Evolutionary conservation across 2,797 vertebrate genomes (phyloP).

Genomic region (Pseudomugil gertrudae): DNA sequence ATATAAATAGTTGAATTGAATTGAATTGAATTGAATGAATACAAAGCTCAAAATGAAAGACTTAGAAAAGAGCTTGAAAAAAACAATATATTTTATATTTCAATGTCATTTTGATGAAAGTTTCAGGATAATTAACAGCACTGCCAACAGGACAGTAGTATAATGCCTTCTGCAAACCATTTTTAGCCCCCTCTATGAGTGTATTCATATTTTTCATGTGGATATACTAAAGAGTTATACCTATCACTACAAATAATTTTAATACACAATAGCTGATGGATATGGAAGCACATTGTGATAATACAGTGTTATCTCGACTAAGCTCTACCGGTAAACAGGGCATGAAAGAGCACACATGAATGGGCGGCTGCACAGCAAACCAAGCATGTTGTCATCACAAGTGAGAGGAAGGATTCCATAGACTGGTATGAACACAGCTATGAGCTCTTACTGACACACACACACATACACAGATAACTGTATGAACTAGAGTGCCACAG

Average conservation of each 20-base stretch:
- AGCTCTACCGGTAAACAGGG: slow-evolving; percentile 54
- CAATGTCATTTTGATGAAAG: slow-evolving; percentile 15
- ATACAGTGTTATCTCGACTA: slow-evolving; percentile 60
- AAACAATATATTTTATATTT: slow-evolving; percentile 1
- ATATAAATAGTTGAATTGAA: no score
- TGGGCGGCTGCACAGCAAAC: slow-evolving; percentile 65
- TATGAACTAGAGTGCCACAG: neutral
- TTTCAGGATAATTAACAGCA: slow-evolving; percentile 9
- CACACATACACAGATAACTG: slow-evolving; percentile 21
- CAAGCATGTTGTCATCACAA: slow-evolving; percentile 66
- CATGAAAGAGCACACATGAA: slow-evolving; percentile 66
- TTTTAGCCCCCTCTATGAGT: neutral
- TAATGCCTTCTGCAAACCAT: neutral
- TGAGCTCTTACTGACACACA: slow-evolving; percentile 34
- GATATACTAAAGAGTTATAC: slow-evolving; percentile 24
- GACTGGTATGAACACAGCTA: slow-evolving; percentile 54
- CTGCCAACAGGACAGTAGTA: neutral
- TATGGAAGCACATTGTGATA: slow-evolving; percentile 55
- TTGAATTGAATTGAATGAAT: no score
- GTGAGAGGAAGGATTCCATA: slow-evolving; percentile 31
- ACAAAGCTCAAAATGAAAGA: neutral
- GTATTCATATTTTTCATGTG: slow-evolving; percentile 11
- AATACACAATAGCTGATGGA: slow-evolving; percentile 40
- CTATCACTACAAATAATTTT: slow-evolving; percentile 17
- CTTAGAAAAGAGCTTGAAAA: neutral